Conservation (phyloP, 2,113 vertebrate species). For the Galemys pyrenaicus region DNA sequence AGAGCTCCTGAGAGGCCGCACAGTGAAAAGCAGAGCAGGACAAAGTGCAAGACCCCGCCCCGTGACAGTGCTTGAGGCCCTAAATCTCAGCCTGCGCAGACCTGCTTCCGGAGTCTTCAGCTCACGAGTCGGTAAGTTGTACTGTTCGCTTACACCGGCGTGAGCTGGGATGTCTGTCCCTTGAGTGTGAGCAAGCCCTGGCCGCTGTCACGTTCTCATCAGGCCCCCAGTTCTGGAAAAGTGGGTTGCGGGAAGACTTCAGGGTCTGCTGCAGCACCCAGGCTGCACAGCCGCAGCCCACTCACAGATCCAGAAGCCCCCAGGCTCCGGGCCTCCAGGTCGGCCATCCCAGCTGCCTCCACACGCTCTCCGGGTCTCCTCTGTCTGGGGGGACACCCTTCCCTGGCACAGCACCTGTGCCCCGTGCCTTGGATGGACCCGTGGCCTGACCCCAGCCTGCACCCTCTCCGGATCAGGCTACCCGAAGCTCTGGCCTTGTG, state of each 20-base stretch:
- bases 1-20: background rate
- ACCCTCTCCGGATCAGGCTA: no score
- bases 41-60: background rate
- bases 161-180: background rate
- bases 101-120: background rate
- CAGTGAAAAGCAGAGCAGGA: background rate
- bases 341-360: background rate
- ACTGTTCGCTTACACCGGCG: background rate
- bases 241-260: background rate
- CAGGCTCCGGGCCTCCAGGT: background rate
- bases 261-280: background rate
- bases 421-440: fast-evolving
- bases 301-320: background rate
- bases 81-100: background rate
- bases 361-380: background rate
- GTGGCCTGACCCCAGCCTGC: background rate
- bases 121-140: background rate
- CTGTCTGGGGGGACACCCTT: background rate
- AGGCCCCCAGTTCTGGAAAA: background rate
- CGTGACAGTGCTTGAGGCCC: background rate
- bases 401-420: background rate
- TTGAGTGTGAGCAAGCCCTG: background rate
- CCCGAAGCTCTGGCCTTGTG: background rate
- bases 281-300: fast-evolving
- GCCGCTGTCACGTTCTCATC: background rate